phyloP scores from a whole-genome alignment of 2,888 invertebrate species.

The Liopterus haemorrhoidalis region DNA sequence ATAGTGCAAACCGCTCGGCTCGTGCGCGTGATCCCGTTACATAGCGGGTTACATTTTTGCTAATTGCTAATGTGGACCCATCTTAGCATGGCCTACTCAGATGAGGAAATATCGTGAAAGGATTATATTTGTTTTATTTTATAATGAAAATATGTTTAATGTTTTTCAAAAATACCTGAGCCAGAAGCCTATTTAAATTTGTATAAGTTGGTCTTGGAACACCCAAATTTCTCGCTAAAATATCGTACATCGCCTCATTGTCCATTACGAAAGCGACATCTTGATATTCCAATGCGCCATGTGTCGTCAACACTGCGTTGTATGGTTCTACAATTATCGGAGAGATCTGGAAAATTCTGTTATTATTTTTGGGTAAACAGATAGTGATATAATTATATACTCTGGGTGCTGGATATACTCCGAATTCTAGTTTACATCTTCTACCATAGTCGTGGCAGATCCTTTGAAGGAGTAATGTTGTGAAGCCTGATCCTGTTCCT shows the following conservation, averaged over 20 bases:
- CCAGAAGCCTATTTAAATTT: slow-evolving; percentile 75
- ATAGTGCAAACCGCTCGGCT: too few relatives aligned
- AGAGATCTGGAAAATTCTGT: slow-evolving; percentile 50
- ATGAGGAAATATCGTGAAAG: not conserved
- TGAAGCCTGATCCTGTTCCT: slow-evolving; percentile 73
- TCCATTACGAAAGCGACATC: slow-evolving; percentile 70
- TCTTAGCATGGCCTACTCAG: not conserved
- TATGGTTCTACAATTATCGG: slow-evolving; percentile 74
- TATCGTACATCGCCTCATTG: slow-evolving; percentile 71
- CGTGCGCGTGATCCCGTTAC: too few relatives aligned
- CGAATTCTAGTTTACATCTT: slow-evolving; percentile 58
- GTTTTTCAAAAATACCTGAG: slow-evolving; percentile 51
- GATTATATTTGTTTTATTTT: too few relatives aligned
- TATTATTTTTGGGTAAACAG: slow-evolving; percentile 2
- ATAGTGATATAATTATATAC: slow-evolving; percentile 29
- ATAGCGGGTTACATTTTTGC: too few relatives aligned
- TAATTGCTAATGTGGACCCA: slow-evolving; percentile 4
- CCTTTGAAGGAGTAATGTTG: slow-evolving; percentile 59
- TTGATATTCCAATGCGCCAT: slow-evolving; percentile 61
- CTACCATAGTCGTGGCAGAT: slow-evolving; percentile 60
- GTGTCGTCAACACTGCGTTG: slow-evolving; percentile 64
- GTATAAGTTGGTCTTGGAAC: slow-evolving; percentile 77
- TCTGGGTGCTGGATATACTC: slow-evolving; percentile 79
- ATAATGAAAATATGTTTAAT: not conserved
- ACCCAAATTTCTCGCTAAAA: slow-evolving; percentile 67